Percentiles rank a stretch among this genome's conserved stretches.
phyloP scores from a whole-genome alignment of 2,113 vertebrate genomes.

The Garra rufa region DNA sequence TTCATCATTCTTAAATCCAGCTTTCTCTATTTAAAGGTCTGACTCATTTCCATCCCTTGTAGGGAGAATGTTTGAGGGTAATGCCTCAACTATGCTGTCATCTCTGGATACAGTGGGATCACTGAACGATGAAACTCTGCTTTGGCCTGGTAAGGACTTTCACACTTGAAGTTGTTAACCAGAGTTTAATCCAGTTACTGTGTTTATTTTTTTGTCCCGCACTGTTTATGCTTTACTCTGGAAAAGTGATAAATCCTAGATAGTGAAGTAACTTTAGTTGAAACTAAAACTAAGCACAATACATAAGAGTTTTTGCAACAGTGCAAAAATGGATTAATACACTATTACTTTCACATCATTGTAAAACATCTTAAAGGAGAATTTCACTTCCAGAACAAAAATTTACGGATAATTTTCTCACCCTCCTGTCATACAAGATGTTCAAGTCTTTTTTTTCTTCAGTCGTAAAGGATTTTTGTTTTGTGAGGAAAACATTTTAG shows the following conservation, averaged over 20 bases:
- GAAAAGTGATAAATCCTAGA: neutral
- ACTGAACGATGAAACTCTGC: constrained; percentile 85
- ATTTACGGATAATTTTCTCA: too few species aligned
- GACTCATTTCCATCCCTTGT: constrained; percentile 38
- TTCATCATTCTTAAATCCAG: neutral
- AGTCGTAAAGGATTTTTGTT: too few species aligned
- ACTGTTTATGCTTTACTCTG: neutral
- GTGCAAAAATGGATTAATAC: too few species aligned
- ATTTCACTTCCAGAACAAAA: too few species aligned
- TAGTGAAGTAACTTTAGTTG: neutral
- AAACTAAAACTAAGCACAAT: neutral
- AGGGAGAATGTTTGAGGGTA: constrained; percentile 97
- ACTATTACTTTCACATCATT: too few species aligned
- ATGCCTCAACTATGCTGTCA: constrained; percentile 88
- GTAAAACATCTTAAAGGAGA: neutral
- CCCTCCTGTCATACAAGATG: too few species aligned
- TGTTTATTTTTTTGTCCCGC: neutral
- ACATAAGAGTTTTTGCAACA: neutral
- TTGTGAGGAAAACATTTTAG: too few species aligned
- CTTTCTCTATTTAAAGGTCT: constrained; percentile 12
- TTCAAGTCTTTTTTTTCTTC: too few species aligned
- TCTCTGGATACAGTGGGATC: constrained; percentile 87
- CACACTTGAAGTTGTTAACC: neutral
- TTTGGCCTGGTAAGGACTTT: constrained; percentile 89
- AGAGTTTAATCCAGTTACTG: neutral